These are phyloP conservation scores for Gila orcuttii DNA, from an alignment of 2,113 vertebrate species.

Conservation along the genomic window DNA sequence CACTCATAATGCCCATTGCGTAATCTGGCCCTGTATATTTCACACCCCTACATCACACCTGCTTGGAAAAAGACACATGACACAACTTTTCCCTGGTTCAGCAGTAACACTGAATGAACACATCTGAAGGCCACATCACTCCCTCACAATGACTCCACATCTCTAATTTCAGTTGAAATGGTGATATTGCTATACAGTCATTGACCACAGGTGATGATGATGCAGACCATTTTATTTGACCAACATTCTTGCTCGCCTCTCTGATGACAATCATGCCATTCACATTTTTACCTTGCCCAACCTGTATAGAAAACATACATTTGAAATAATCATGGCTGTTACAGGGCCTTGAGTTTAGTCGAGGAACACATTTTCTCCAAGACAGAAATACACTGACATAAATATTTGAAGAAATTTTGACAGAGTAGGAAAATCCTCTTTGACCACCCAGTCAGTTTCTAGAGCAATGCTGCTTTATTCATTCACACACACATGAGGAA, in stretches of 20 bases:
- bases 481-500: background rate
- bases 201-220: background rate
- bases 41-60: too few relatives aligned
- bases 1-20: too few relatives aligned
- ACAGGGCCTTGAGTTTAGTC: background rate
- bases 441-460: slow-evolving; percentile 26
- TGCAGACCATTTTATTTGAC: background rate
- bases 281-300: background rate
- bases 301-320: slow-evolving; percentile 3
- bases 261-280: background rate
- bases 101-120: background rate
- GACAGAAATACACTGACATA: slow-evolving; percentile 9
- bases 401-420: slow-evolving; percentile 38
- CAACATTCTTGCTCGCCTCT: background rate
- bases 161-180: slow-evolving; percentile 4
- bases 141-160: background rate
- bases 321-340: background rate
- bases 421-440: background rate
- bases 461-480: slow-evolving; percentile 1
- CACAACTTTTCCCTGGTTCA: background rate
- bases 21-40: too few relatives aligned
- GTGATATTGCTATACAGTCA: background rate
- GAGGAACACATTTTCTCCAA: background rate
- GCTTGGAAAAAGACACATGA: background rate
- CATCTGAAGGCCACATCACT: slow-evolving; percentile 31